A percentile compares a stretch with the other conserved stretches of the same genome.
Evolutionary conservation across 2,888 invertebrate genomes (phyloP).

Genomic region (Xestia rhomboidea): DNA sequence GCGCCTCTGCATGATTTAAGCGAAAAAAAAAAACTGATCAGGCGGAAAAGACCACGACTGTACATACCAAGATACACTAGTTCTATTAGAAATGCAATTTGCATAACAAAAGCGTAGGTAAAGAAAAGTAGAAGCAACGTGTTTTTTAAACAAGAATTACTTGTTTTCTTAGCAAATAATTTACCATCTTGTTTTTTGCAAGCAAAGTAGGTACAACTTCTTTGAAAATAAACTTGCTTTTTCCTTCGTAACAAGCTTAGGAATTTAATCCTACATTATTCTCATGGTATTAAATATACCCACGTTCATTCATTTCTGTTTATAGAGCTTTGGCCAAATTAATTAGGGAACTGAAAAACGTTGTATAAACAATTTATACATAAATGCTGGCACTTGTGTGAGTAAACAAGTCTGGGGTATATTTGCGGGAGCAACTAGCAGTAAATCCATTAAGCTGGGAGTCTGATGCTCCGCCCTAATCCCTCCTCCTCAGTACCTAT

Average conservation of each 20-base stretch:
- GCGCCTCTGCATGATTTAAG: too few relatives aligned
- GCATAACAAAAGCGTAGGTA: neutral
- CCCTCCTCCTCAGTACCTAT: conserved; percentile 67
- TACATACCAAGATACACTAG: too few relatives aligned
- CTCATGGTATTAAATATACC: conserved; percentile 3
- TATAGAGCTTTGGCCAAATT: conserved; percentile 6
- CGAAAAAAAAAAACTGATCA: too few relatives aligned
- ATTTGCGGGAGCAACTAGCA: conserved; percentile 70
- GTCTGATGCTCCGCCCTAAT: conserved; percentile 74
- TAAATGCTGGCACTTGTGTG: conserved; percentile 27
- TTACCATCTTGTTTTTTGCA: neutral
- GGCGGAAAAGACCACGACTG: too few relatives aligned
- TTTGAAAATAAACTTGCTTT: conserved; percentile 12
- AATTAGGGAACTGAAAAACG: conserved; percentile 21
- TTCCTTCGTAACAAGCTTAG: conserved; percentile 7
- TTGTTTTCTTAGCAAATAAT: neutral
- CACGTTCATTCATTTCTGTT: conserved; percentile 18
- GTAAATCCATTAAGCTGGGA: conserved; percentile 78
- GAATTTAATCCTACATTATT: conserved; percentile 5
- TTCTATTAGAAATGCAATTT: neutral
- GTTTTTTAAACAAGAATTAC: neutral
- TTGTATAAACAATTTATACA: conserved; percentile 24
- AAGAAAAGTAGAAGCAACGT: conserved; percentile 16
- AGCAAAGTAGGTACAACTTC: conserved; percentile 6
- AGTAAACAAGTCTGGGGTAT: conserved; percentile 67